Evolutionary conservation across 2,888 invertebrate genomes (phyloP).

Genomic region (Alviniconcha strummeri): DNA sequence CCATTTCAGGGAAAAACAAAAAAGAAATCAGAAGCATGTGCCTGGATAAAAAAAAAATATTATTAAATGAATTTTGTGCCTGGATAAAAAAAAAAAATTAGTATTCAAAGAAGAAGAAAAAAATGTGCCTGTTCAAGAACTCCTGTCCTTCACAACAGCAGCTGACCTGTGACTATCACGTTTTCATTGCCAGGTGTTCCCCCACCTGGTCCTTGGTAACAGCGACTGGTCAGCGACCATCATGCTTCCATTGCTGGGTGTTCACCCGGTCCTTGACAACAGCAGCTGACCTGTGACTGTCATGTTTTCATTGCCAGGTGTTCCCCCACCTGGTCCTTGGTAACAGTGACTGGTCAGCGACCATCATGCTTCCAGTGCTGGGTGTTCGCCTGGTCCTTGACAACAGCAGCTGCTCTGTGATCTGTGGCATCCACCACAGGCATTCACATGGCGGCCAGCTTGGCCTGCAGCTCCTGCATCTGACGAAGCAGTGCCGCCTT

Average conservation of each 20-base stretch:
- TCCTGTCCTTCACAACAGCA: not conserved
- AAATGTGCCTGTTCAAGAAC: not conserved
- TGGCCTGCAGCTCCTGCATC: conserved; percentile 20
- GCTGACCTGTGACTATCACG: not conserved
- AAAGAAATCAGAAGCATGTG: not conserved
- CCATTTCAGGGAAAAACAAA: not conserved
- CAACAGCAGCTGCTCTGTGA: too few species aligned
- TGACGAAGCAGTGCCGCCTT: not conserved
- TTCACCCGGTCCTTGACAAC: not conserved
- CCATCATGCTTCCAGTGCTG: too few species aligned
- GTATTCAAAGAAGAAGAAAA: not conserved
- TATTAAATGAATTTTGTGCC: not conserved
- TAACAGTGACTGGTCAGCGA: too few species aligned
- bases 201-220: too few species aligned
- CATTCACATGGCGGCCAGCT: conserved; percentile 12
- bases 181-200: not conserved
- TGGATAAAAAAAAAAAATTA: not conserved
- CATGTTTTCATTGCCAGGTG: not conserved
- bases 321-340: too few species aligned
- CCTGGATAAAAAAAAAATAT: not conserved
- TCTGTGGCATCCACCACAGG: too few species aligned
- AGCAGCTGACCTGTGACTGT: not conserved
- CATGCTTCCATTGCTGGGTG: not conserved
- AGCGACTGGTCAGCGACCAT: too few species aligned
- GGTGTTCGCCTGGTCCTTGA: too few species aligned